Percentiles rank a stretch among this genome's conserved stretches.
These are phyloP conservation scores for Cotesia congregata DNA, from an alignment of 2,888 invertebrate genomes.

Conservation along the genomic window DNA sequence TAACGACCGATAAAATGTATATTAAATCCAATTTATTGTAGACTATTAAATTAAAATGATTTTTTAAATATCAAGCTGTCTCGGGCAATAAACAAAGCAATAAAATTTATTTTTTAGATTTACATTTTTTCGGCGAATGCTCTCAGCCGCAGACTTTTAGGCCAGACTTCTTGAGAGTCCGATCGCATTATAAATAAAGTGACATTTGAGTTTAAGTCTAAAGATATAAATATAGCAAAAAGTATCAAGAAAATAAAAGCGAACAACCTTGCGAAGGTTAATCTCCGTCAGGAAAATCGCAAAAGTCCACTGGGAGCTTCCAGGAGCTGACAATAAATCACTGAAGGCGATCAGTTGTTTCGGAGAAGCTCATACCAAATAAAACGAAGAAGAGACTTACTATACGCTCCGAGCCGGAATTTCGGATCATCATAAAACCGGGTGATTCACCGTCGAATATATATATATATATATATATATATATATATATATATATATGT, in stretches of 20 bases:
- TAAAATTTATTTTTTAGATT: neutral
- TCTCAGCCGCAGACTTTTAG: too few species aligned
- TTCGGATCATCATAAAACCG: slow-evolving; percentile 48
- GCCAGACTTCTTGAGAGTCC: neutral
- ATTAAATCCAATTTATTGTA: neutral
- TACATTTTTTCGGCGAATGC: neutral
- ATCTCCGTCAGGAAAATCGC: neutral
- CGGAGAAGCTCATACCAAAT: slow-evolving; percentile 9
- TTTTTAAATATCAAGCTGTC: neutral
- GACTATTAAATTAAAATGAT: neutral
- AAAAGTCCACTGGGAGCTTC: slow-evolving; percentile 2
- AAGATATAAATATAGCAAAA: neutral
- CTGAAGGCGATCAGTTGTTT: slow-evolving; percentile 10
- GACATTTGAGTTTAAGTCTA: neutral
- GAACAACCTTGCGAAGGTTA: neutral
- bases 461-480: slow-evolving; percentile 18
- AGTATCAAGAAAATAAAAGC: neutral
- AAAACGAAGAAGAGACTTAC: neutral
- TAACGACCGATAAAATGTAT: neutral
- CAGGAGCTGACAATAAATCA: slow-evolving; percentile 13
- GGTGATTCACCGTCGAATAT: slow-evolving; percentile 43
- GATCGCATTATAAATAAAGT: neutral
- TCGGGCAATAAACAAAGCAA: neutral
- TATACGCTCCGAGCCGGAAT: slow-evolving; percentile 24
- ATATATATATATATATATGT: neutral